Evolutionary conservation across 2,888 invertebrate species (phyloP), one percentile per base, ranked within the genome.

Genomic region (Aelia acuminata): DNA sequence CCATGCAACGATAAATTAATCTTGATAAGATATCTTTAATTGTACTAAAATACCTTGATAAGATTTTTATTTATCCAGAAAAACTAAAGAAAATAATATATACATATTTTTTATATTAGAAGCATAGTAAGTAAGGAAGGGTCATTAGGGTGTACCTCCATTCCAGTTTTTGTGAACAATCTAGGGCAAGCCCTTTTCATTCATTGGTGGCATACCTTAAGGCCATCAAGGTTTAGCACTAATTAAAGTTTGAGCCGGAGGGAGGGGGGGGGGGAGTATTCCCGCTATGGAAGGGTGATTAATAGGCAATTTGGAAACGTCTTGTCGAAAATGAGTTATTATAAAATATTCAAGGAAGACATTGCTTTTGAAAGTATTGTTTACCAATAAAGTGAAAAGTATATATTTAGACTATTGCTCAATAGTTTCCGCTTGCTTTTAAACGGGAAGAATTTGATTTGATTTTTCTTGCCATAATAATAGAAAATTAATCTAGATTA

Each of bases 131-230:
- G 63, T 63, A 63, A 13, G 15, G 5, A 31, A 31, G 18, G 63
- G 63, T 31, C 63, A 63, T 63, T 63, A 63, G 63, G 18, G 31
- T 31, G 7, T 35, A 63, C 31, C 80, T 13, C 11, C n/a, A 80
- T 80, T 80, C n/a, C 10, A 43, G 80, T 80, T 80, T 80, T 80
- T 80, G 80, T 43, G 43, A 43, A 43, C 80, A 43, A 43, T 43
- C 80, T 80, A 80, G 80, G 22, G 80, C 22, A 80, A 43, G 80
- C 39, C 80, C 80, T 80, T 80, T 80, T 80, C 80, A 80, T 80
- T 43, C 80, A 43, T 80, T 43, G 43, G 80, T 43, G 43, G 80
- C 80, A 80, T 63, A 63, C 63, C 63, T 63, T 63, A 63, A n/a
- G 11, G 80, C 43, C 80, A 80, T 80, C 80, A 80, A 80, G 39